These are phyloP conservation scores for Lacerta viridis DNA, from an alignment of 2,797 vertebrate genomes.

Conservation along the genomic window DNA sequence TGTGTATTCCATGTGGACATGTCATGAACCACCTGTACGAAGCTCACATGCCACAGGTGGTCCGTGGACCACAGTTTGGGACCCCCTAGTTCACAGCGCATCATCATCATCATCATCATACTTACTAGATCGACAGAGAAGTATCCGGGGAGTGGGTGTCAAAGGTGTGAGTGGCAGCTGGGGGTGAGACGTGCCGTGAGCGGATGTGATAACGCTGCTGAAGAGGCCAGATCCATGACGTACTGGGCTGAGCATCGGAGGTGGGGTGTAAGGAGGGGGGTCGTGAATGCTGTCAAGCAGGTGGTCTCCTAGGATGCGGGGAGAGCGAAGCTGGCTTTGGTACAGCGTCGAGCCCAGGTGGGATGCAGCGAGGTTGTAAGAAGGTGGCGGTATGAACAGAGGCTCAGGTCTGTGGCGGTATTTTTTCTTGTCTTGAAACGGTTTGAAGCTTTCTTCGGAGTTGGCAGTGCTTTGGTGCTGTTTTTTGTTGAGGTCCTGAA, in stretches of 20 bases:
- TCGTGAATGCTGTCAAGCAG: constrained; percentile 79
- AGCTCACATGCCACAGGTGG: no score
- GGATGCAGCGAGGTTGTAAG: constrained; percentile 73
- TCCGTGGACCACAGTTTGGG: no score
- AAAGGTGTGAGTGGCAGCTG: constrained; percentile 83
- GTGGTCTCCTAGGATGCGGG: constrained; percentile 79
- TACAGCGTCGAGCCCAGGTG: constrained; percentile 84
- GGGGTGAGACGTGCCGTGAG: constrained; percentile 73
- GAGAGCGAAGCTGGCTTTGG: constrained; percentile 88
- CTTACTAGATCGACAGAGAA: constrained; percentile 85
- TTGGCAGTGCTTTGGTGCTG: constrained; percentile 67
- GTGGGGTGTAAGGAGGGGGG: constrained; percentile 87
- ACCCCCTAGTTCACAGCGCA: no score
- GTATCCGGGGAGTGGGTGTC: constrained; percentile 82
- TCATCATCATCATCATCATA: constrained; percentile 45
- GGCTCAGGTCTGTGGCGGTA: constrained; percentile 85
- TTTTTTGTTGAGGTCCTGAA: constrained; percentile 81
- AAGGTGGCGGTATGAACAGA: constrained; percentile 87
- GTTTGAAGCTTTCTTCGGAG: constrained; percentile 77
- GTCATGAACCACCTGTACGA: no score
- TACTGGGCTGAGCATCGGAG: constrained; percentile 90
- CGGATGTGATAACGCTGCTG: constrained; percentile 82
- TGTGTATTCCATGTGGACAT: no score
- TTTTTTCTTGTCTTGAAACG: constrained; percentile 82
- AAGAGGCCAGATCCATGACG: constrained; percentile 91